phyloP scores from a whole-genome alignment of 2,888 invertebrate genomes.

The Ypsolopha scabrella region DNA sequence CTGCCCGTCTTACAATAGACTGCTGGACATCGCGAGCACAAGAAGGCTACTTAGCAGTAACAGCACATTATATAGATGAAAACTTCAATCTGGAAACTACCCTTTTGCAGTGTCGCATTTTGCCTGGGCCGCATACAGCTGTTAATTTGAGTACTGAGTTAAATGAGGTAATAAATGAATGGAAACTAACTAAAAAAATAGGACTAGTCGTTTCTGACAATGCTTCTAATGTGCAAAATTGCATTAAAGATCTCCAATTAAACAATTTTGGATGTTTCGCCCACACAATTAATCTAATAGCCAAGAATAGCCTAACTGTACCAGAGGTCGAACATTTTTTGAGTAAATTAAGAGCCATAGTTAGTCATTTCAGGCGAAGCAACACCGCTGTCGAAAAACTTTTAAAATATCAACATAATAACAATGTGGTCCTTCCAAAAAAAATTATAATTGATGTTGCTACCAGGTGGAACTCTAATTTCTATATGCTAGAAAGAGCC shows the following conservation, averaged over 20 bases:
- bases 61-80: neutral
- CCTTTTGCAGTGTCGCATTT: neutral
- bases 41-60: neutral
- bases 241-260: too few species aligned
- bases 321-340: too few species aligned
- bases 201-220: too few species aligned
- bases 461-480: neutral
- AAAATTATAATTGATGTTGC: neutral
- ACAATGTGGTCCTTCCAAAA: neutral
- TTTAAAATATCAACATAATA: neutral
- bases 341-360: neutral
- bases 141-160: too few species aligned
- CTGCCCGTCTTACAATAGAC: neutral
- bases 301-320: too few species aligned
- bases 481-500: neutral
- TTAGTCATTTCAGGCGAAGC: neutral
- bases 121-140: neutral
- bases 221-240: too few species aligned
- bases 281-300: too few species aligned
- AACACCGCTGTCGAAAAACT: neutral
- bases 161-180: too few species aligned
- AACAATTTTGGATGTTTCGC: too few species aligned
- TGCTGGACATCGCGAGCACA: neutral
- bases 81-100: neutral
- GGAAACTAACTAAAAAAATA: too few species aligned